Evolutionary conservation across 35 echinoderm and acorn worm species (phyloP), one percentile per base, ranked within the genome.

Genomic region (Ptychodera flava): DNA sequence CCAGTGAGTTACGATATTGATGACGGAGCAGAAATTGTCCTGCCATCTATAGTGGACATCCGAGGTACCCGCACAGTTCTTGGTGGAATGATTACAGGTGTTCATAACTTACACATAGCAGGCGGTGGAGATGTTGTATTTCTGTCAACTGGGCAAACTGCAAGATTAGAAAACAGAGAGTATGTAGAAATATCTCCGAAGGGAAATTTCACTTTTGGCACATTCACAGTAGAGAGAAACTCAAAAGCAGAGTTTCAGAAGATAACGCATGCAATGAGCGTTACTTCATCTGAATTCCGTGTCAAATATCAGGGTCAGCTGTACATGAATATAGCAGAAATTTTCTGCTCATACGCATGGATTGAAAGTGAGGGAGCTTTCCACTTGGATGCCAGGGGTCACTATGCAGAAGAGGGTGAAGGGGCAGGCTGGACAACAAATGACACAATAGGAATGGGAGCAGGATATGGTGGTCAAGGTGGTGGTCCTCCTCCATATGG

Each of bases 381-480:
- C 75, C 91, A 97, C 79, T 87, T 97, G 82, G 91, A 97, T 86
- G 94, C 80, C 29, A 87, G 87, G 38, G 94, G 94, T 32, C 79
- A 88, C 35, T 12, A 53, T 77, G 80, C 80, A 16, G 91, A 93
- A 36, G 82, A 33, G 22, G 94, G 94, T 32, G 79, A 84, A 28
- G 94, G 94, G 31, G 89, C 86, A 37, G 94, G 94, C 12, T 88
- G 87, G 33, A 92, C 93, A n/a, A 90, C 92, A 15, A 27, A 80
- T 1, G 86, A 92, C 82, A 85, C 38, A 16, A 77, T 93, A 78
- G 94, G 94, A 35, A 97, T 89, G 64, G 94, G 94, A 38, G 94
- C 91, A 77, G 94, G 94, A 37, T 91, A 97, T 90, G 94, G 94
- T 77, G 94, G 94, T 1, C 94, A 97, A 87, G 94, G 94, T 52